These are phyloP conservation scores for Sialia sialis DNA, from an alignment of 2,113 vertebrate species.

Conservation along the genomic window DNA sequence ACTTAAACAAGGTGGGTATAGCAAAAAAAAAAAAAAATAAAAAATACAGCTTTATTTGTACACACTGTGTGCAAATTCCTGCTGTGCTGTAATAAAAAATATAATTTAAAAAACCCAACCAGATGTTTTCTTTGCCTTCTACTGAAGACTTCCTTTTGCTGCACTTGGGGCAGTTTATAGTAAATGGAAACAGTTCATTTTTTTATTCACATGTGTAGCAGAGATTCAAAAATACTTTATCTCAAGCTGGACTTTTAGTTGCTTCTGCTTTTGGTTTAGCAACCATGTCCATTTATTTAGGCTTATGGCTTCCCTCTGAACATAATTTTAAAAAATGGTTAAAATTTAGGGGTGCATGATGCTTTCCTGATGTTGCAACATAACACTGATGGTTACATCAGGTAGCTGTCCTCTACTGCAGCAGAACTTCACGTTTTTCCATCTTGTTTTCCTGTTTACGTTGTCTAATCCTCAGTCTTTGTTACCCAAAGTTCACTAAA, in stretches of 20 bases:
- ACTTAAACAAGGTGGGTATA: neutral
- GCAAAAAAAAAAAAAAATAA: neutral
- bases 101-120: rapidly evolving
- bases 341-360: neutral
- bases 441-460: neutral
- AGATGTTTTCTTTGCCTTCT: neutral
- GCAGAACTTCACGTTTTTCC: neutral
- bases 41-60: neutral
- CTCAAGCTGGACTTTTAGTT: neutral
- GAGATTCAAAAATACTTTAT: neutral
- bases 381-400: neutral
- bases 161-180: neutral
- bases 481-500: neutral
- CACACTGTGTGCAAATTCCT: neutral
- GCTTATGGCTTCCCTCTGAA: neutral
- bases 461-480: neutral
- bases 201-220: neutral
- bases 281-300: neutral
- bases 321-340: neutral
- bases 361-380: rapidly evolving
- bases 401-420: neutral
- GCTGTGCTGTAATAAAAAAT: neutral
- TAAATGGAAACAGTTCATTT: neutral
- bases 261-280: neutral
- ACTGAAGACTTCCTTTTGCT: neutral